A percentile compares a stretch with the other conserved stretches of the same genome.
Evolutionary conservation across 2,888 invertebrate species (phyloP).

Genomic region (Pristionchus mayeri): DNA sequence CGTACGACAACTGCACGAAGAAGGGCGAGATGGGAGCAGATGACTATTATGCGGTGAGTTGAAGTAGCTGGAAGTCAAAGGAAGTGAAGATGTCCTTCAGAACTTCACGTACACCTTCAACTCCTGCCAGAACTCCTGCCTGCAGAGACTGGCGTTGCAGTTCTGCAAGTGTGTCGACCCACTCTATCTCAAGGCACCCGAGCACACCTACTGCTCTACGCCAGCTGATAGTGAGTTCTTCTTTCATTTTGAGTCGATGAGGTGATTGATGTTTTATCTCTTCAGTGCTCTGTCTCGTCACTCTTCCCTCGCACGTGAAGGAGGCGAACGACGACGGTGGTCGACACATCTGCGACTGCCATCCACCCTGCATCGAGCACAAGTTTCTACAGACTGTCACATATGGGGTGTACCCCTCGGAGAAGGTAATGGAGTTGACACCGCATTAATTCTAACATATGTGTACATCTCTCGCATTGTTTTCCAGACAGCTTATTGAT

Average conservation of each 20-base stretch:
- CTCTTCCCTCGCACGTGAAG: neutral
- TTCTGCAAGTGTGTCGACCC: neutral
- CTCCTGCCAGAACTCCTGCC: constrained; percentile 7
- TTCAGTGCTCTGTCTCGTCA: constrained; percentile 19
- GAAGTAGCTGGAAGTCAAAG: too few relatives aligned
- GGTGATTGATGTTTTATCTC: neutral
- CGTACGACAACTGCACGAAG: constrained; percentile 2
- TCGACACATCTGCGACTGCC: neutral
- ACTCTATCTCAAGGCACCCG: neutral
- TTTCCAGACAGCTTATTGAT: too few relatives aligned
- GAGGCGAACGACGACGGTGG: neutral
- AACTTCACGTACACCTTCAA: neutral
- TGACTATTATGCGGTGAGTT: neutral
- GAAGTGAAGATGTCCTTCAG: neutral
- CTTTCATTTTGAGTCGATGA: neutral
- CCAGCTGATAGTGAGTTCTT: neutral
- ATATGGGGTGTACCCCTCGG: neutral
- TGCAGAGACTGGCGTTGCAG: constrained; percentile 1
- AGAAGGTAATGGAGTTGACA: neutral
- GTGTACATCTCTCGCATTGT: too few relatives aligned
- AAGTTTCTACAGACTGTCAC: neutral
- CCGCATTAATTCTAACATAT: too few relatives aligned
- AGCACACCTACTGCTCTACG: neutral
- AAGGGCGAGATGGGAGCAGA: neutral
- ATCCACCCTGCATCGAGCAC: neutral